Base-by-base conservation (phyloP, 2,888 invertebrate genomes). In the Parnassius orleans region DNA sequence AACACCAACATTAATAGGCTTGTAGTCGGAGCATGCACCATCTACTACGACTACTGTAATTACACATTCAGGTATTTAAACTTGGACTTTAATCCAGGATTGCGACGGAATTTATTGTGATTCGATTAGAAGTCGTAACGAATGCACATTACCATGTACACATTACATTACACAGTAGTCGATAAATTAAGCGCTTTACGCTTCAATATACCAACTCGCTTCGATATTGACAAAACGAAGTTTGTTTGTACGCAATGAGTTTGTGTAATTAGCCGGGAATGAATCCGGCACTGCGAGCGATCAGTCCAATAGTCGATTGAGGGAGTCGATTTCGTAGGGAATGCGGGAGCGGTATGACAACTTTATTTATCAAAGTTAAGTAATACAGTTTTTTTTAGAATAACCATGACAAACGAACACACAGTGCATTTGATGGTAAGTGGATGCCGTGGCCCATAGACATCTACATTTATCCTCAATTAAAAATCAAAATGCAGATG, bases 191-290 rank as follows among this genome's bases (percentile, higher is more conserved):
- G 24, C 58, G 58, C 55, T 54, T 46, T 50, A 63, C 48, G 48
- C 51, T 51, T 54, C 14, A 53, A 42, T 53, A 42, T 53, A 11
- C 41, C 14, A 53, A 43, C 33, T 3, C 48, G 61, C 66, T 52
- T 47, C 63, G 64, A 63, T 74, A 70, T 72, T 71, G 75, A 75
- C 74, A 72, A 71, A 73, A 74, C 70, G 69, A 65, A 66, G 68
- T 63, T 63, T 70, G 72, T 76, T 78, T 76, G 76, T 65, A 57
- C 69, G 71, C 69, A 72, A 75, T 75, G 75, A 75, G 73, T 68
- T 72, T 67, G 69, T 57, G 72, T 72, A 75, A 77, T 78, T 75
- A 77, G 73, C 72, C 70, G 68, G 69, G 70, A 72, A 75, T 74
- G 73, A 72, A 69, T 67, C 63, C 69, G 67, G 63, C 65, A 69